Evolutionary conservation across 2,113 vertebrate genomes (phyloP), one percentile per base, ranked within the genome.

Genomic region (Vidua chalybeata): DNA sequence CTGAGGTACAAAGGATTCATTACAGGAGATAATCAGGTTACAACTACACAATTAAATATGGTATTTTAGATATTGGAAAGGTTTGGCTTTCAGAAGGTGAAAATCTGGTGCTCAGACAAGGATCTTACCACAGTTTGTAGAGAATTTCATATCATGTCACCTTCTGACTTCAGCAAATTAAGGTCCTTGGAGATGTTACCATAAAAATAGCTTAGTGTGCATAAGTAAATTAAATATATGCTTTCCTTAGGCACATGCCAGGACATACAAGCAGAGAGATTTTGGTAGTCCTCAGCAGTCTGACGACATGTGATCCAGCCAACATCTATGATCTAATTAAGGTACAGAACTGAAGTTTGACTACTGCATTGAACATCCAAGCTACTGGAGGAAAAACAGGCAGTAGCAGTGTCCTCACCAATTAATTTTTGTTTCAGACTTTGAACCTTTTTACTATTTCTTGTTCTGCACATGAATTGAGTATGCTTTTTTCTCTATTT

Each of bases 251-350:
- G 97, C 99, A 99, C 95, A 99, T 99, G 99, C 99, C 99, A 22
- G 99, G 98, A 94, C 99, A 99, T 82, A 99, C 99, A 31, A 99
- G 99, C 96, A 98, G 99, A 96, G 99, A 99, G 97, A 97, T 99
- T 80, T 97, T 99, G 69, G 93, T 99, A 52, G 97, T 99, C 97
- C 99, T 99, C 95, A 99, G 99, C 97, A 99, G 99, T 87, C 98
- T 99, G 64, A 99, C 99, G 1, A 99, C 99, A 10, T 99, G 99
- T 89, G 99, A 99, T 97, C 99, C 99, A 30, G 98, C 98, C 89
- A 99, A 99, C 97, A 99, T 99, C 97, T 99, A 99, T 69, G 99
- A 99, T 37, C 97, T 99, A 64, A 98, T 99, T 81, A 99, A 99
- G 99, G 99, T 99, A 97, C 18, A 61, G 58, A 93, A 77, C 11